Percentiles rank a stretch among this genome's conserved stretches.
phyloP scores from a whole-genome alignment of 2,888 invertebrate genomes.

The Amiota mariae region DNA sequence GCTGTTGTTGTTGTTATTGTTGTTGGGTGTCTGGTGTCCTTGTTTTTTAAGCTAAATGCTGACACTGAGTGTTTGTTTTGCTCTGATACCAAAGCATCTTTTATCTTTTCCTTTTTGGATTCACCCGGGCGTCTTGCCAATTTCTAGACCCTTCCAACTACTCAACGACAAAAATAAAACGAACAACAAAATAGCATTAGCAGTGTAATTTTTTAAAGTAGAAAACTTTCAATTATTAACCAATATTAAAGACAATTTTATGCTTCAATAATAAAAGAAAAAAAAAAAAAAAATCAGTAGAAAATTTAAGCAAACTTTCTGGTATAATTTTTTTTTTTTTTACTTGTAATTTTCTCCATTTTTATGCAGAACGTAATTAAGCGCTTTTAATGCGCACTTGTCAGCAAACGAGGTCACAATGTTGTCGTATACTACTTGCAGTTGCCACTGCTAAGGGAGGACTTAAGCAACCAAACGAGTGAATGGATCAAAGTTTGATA shows the following conservation, averaged over 20 bases:
- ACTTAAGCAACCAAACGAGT: not conserved
- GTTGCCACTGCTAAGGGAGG: not conserved
- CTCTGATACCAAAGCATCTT: slow-evolving; percentile 27
- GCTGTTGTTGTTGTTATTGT: slow-evolving; percentile 48
- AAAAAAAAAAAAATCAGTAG: no score
- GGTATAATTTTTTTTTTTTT: not conserved
- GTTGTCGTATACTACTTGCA: not conserved
- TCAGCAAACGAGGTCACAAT: slow-evolving; percentile 26
- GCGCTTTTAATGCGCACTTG: slow-evolving; percentile 25
- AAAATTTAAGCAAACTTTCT: not conserved
- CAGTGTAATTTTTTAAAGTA: no score
- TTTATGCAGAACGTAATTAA: slow-evolving; percentile 15
- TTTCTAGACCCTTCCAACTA: not conserved
- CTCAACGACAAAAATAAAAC: no score
- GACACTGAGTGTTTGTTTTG: slow-evolving; percentile 29
- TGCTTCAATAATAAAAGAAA: not conserved
- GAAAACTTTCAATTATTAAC: no score
- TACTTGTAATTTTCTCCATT: not conserved
- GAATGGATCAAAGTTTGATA: not conserved
- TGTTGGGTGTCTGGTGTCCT: slow-evolving; percentile 41
- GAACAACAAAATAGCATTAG: no score
- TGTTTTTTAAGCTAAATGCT: not conserved
- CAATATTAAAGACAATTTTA: no score
- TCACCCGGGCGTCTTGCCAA: slow-evolving; percentile 38
- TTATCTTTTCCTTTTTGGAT: slow-evolving; percentile 26